Conservation (phyloP, 2,113 vertebrate genomes). For the Meleagris gallopavo region DNA sequence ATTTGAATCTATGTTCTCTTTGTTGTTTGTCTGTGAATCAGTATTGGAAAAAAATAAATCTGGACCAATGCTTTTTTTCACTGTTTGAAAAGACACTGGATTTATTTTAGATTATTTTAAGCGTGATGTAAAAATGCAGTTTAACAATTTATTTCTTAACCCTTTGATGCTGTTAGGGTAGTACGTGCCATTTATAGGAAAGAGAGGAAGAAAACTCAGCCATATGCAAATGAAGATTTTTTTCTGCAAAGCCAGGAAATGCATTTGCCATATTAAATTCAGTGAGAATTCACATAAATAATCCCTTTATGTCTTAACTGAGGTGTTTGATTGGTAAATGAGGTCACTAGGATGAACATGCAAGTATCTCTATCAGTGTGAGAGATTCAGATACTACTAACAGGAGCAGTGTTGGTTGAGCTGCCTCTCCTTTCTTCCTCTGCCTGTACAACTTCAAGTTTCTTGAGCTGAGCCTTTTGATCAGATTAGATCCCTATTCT, state of each 20-base stretch:
- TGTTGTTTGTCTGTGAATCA: slow-evolving; percentile 14
- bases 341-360: not conserved
- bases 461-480: not conserved
- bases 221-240: not conserved
- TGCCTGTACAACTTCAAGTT: not conserved
- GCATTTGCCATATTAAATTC: not conserved
- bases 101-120: not conserved
- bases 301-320: slow-evolving; percentile 19
- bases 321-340: not conserved
- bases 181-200: not conserved
- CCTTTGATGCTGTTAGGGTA: not conserved
- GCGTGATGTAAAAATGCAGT: not conserved
- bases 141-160: slow-evolving; percentile 8
- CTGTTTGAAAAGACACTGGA: not conserved
- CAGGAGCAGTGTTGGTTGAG: not conserved
- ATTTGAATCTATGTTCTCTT: slow-evolving; percentile 28
- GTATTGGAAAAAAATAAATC: not conserved
- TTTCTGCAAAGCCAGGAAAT: not conserved
- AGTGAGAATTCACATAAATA: not conserved
- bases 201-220: not conserved
- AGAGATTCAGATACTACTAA: not conserved
- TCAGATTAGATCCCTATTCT: not conserved
- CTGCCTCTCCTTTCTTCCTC: not conserved
- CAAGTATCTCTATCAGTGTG: not conserved
- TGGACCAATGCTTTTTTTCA: not conserved